A percentile compares a stretch with the other conserved stretches of the same genome.
phyloP scores from a whole-genome alignment of 2,888 invertebrate genomes.

The Synergus gifuensis region DNA sequence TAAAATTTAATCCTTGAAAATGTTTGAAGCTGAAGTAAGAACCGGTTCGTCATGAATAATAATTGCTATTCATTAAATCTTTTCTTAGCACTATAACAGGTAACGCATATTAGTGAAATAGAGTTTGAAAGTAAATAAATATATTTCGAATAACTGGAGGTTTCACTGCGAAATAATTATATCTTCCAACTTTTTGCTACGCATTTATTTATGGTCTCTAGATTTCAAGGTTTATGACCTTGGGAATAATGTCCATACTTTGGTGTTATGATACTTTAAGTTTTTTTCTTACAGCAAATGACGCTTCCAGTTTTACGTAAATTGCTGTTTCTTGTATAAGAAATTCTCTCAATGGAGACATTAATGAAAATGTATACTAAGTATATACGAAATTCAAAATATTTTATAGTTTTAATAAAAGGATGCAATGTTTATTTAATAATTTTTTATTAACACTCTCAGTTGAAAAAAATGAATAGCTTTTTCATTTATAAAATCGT shows the following conservation, averaged over 20 bases:
- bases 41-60: neutral
- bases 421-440: no score
- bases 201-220: conserved; percentile 16
- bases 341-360: neutral
- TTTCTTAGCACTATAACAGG: neutral
- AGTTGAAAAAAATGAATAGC: no score
- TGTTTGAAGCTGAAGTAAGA: neutral
- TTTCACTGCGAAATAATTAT: neutral
- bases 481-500: no score
- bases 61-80: neutral
- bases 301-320: neutral
- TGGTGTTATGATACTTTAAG: neutral
- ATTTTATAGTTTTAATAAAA: no score
- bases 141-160: conserved; percentile 7
- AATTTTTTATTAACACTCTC: no score
- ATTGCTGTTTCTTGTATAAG: neutral
- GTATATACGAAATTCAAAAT: no score
- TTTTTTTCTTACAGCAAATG: neutral
- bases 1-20: neutral
- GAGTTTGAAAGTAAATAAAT: neutral
- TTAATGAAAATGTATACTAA: neutral
- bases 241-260: neutral
- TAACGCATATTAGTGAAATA: neutral
- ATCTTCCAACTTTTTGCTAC: conserved; percentile 2
- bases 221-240: conserved; percentile 14